Evolutionary conservation across 2,113 vertebrate genomes (phyloP).

Genomic region (Cariama cristata): DNA sequence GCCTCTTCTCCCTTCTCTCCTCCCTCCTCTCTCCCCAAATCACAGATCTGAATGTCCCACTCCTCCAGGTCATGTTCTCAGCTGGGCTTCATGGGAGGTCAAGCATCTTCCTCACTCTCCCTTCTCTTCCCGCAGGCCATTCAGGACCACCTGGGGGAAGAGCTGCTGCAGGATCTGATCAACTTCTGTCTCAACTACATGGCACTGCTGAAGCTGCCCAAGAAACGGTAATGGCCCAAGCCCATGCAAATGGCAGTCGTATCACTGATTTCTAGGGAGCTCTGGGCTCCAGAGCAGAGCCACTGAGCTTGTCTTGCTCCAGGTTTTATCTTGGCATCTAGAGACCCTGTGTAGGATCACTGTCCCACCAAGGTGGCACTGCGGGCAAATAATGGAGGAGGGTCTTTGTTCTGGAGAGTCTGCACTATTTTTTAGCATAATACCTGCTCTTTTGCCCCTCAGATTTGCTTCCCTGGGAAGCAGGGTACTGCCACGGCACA

Average conservation of each 20-base stretch:
- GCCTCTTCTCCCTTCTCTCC: neutral
- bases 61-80: neutral
- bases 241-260: rapidly evolving
- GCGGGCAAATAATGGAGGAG: neutral
- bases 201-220: conserved; percentile 93
- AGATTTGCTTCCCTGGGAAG: neutral
- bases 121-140: conserved; percentile 82
- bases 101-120: neutral
- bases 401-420: neutral
- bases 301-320: neutral
- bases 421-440: neutral
- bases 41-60: neutral
- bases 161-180: conserved; percentile 97
- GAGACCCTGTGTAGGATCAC: neutral
- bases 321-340: neutral
- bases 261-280: neutral
- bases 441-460: neutral
- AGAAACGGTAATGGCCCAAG: conserved; percentile 86
- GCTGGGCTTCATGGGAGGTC: neutral
- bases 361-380: neutral
- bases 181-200: conserved; percentile 98
- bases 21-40: neutral
- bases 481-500: neutral
- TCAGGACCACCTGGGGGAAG: conserved; percentile 94
- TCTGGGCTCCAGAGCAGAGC: neutral